Percentiles rank a stretch among this genome's conserved stretches.
Conservation (phyloP, 1,140 invertebrate species). For the Lasaia peninsularis region DNA sequence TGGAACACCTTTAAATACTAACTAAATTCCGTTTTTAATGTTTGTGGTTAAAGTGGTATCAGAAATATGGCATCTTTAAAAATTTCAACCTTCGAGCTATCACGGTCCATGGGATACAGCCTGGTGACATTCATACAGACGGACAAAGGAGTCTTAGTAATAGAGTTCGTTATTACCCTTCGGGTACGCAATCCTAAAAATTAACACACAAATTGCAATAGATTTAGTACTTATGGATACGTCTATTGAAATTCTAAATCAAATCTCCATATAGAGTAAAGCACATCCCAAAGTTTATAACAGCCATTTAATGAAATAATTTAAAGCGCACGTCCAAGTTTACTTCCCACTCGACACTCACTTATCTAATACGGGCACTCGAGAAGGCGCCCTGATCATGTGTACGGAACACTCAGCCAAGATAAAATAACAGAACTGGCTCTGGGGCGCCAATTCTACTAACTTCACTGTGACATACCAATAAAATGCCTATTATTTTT, state of each 20-base stretch:
- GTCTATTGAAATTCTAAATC: not conserved
- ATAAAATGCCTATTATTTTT: not conserved
- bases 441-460: not conserved
- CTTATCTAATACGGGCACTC: constrained; percentile 18
- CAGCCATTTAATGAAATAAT: constrained; percentile 15
- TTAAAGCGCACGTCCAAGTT: constrained; percentile 15
- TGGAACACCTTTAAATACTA: too few species aligned
- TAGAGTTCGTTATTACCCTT: too few species aligned
- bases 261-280: not conserved
- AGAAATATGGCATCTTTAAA: too few species aligned
- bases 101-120: too few species aligned
- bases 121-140: too few species aligned
- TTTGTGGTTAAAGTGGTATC: too few species aligned
- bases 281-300: constrained; percentile 2
- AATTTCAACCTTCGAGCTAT: too few species aligned
- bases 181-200: not conserved
- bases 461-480: not conserved
- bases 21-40: too few species aligned
- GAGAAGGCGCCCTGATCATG: constrained; percentile 19
- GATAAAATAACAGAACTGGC: constrained; percentile 14
- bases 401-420: constrained; percentile 17
- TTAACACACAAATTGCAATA: too few species aligned
- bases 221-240: too few species aligned
- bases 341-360: constrained; percentile 17
- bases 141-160: too few species aligned